Percentiles rank a stretch among this genome's conserved stretches.
These are phyloP conservation scores for Climacteris rufus DNA, from an alignment of 2,113 vertebrate species.

Conservation along the genomic window DNA sequence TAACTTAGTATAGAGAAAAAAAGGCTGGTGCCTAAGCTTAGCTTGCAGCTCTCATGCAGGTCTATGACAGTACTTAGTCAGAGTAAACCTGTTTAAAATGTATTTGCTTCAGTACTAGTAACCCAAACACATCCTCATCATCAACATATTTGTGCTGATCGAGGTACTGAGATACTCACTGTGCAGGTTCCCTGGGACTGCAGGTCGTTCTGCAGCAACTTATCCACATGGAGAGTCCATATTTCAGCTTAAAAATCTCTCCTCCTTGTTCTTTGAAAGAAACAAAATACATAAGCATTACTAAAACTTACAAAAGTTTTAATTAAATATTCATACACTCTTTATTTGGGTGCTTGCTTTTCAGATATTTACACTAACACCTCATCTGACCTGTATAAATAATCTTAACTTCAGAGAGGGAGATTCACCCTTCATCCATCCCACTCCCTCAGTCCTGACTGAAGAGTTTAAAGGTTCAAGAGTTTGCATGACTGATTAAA, in stretches of 20 bases:
- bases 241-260: neutral
- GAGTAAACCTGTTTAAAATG: neutral
- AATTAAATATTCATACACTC: neutral
- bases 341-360: neutral
- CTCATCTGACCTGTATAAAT: neutral
- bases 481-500: neutral
- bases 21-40: neutral
- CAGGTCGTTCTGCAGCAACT: neutral
- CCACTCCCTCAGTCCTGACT: neutral
- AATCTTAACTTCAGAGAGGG: neutral
- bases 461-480: neutral
- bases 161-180: neutral
- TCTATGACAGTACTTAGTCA: neutral
- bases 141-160: accelerated
- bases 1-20: neutral
- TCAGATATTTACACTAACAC: neutral
- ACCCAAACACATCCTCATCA: neutral
- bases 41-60: neutral
- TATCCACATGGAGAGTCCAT: neutral
- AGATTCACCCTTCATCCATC: neutral
- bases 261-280: neutral
- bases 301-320: neutral
- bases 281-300: neutral
- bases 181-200: neutral
- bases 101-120: neutral